Evolutionary conservation across 2,888 invertebrate species (phyloP).

Genomic region (Stenotaenia linearis): DNA sequence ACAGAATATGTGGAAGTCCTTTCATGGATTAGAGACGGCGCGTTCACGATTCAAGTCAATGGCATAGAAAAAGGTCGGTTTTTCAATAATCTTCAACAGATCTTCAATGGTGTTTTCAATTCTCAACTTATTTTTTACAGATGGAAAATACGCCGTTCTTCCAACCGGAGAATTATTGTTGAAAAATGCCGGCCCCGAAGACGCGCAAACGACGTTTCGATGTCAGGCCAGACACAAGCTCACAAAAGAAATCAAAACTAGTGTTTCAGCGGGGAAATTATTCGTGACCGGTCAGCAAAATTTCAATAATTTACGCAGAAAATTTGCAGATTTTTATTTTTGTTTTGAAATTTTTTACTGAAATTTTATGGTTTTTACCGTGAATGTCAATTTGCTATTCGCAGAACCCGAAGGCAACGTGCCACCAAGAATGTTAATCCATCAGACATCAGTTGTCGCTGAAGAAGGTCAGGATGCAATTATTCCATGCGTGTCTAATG

Average conservation of each 20-base stretch:
- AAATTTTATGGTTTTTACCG: not conserved
- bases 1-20: not conserved
- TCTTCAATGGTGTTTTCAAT: not conserved
- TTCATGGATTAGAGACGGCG: conserved; percentile 33
- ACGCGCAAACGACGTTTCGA: conserved; percentile 35
- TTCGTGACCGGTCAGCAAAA: conserved; percentile 36
- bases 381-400: not conserved
- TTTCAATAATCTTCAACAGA: not conserved
- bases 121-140: conserved; percentile 30
- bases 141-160: conserved; percentile 36
- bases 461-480: not conserved
- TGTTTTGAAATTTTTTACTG: no score
- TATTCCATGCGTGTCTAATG: conserved; percentile 27
- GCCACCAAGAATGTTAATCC: not conserved
- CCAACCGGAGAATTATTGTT: conserved; percentile 37
- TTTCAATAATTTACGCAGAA: not conserved
- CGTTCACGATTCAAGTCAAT: conserved; percentile 1
- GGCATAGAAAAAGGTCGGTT: not conserved
- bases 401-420: conserved; percentile 28
- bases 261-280: conserved; percentile 37
- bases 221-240: conserved; percentile 36
- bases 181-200: conserved; percentile 33
- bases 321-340: no score
- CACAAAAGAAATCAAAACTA: conserved; percentile 36
- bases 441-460: not conserved